Conservation (phyloP, 1,140 invertebrate genomes). For the Temnothorax longispinosus region DNA sequence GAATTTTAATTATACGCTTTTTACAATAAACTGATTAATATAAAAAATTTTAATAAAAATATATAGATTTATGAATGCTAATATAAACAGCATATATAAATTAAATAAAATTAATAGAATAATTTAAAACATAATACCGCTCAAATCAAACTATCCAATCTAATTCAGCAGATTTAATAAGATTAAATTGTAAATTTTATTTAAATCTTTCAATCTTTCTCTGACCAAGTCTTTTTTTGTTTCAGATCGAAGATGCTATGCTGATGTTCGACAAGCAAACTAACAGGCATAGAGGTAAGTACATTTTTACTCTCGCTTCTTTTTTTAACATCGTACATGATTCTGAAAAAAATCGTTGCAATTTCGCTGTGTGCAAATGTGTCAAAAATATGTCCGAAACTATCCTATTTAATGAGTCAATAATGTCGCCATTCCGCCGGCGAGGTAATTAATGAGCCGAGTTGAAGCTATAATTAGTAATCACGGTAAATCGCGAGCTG, state of each 20-base stretch:
- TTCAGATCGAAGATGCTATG: conserved; percentile 99
- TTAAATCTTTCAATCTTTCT: neutral
- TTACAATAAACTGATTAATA: neutral
- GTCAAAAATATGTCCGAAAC: conserved; percentile 70
- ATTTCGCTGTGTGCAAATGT: conserved; percentile 60
- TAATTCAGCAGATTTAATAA: neutral
- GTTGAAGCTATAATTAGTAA: conserved; percentile 76
- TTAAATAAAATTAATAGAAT: neutral
- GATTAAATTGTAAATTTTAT: neutral
- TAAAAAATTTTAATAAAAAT: neutral
- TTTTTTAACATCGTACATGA: conserved; percentile 16
- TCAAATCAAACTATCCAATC: neutral
- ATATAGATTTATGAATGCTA: neutral
- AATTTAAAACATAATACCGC: neutral
- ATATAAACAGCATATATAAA: neutral
- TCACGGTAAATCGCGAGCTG: conserved; percentile 68
- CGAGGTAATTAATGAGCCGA: conserved; percentile 70
- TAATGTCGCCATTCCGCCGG: conserved; percentile 68
- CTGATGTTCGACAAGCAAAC: conserved; percentile 99
- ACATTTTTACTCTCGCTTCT: conserved; percentile 25
- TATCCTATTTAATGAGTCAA: conserved; percentile 75
- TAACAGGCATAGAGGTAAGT: conserved; percentile 99
- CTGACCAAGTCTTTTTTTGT: conserved; percentile 84
- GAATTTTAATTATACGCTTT: conserved; percentile 1
- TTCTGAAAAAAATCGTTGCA: conserved; percentile 50